Evolutionary conservation across 2,888 invertebrate species (phyloP), one percentile per base, ranked within the genome.

Genomic region (Ligdia adustata): DNA sequence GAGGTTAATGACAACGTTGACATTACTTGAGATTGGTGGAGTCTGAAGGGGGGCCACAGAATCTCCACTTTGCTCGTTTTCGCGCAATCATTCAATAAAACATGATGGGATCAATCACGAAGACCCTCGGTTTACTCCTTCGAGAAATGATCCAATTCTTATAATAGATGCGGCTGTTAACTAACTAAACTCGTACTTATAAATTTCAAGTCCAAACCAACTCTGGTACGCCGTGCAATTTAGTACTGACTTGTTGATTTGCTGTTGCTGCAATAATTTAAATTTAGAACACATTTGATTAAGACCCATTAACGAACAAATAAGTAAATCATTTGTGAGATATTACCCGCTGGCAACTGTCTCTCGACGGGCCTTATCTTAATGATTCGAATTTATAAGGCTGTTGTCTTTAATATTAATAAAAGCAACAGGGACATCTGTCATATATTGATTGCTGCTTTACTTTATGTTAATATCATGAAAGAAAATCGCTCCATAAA

Each of bases 31-130:
- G 64, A 65, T 73, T 77, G 70, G 62, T 74, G 71, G 70, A 68
- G 68, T 69, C 72, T 66, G 68, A 43, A 71, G 82, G 84, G 84
- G 88, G 87, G 68, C 75, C 69, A 58, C 72, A 69, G 62, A 75
- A 74, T 83, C 82, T 84, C 72, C 59, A 66, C 72, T 69, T 64
- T 73, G 67, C 75, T 74, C 80, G 79, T 82, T 83, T 89, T 89
- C 83, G 88, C 86, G 84, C 89, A 90, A 90, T 90, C 89, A 89
- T 90, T 80, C 89, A 90, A 90, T 90, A 82, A 60, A 89, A 83
- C 82, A 50, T 80, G 83, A 87, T 88, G 79, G 79, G 74, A 70
- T 75, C 82, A 88, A 83, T 88, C 89, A 79, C 79, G 77, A 79
- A 82, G 84, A 83, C 88, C 86, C 89, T 86, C 86, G 66, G 68